These are phyloP conservation scores for Diplodus sargus DNA, from an alignment of 2,797 vertebrate genomes.

Conservation along the genomic window DNA sequence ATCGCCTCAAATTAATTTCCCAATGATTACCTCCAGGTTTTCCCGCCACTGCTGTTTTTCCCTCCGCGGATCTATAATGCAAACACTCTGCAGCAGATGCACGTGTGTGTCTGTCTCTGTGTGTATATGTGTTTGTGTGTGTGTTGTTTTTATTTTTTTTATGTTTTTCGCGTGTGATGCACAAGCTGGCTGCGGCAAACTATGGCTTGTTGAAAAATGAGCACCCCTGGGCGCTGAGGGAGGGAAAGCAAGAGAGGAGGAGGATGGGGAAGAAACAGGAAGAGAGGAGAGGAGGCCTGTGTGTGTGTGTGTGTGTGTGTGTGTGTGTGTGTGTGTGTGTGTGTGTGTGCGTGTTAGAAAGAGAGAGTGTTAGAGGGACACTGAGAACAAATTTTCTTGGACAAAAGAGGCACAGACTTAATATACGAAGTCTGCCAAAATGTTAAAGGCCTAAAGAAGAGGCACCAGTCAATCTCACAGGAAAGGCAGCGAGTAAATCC, in stretches of 20 bases:
- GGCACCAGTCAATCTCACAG: conserved; percentile 29
- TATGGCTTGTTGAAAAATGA: conserved; percentile 65
- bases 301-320: conserved; percentile 20
- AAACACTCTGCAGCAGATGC: conserved; percentile 56
- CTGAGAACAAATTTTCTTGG: conserved; percentile 26
- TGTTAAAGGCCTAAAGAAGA: conserved; percentile 48
- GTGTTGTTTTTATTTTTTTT: neutral
- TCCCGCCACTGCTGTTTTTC: conserved; percentile 53
- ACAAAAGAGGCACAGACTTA: conserved; percentile 26
- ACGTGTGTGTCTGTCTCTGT: conserved; percentile 10
- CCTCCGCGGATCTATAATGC: conserved; percentile 61
- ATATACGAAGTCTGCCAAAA: conserved; percentile 42
- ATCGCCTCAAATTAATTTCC: conserved; percentile 71
- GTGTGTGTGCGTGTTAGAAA: conserved; percentile 5
- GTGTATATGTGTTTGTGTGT: conserved; percentile 9
- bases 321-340: conserved; percentile 6
- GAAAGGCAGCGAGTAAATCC: conserved; percentile 15
- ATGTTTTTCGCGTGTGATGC: conserved; percentile 6
- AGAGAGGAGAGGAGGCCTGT: conserved; percentile 17
- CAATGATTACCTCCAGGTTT: conserved; percentile 71
- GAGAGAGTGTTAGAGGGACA: neutral
- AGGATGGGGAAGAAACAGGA: conserved; percentile 41
- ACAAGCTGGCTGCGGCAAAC: conserved; percentile 35
- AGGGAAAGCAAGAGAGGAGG: conserved; percentile 19
- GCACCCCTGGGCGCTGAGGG: conserved; percentile 52